phyloP scores from a whole-genome alignment of 92 coral and sea anemone genomes.

The Epizoanthus fatuus region DNA sequence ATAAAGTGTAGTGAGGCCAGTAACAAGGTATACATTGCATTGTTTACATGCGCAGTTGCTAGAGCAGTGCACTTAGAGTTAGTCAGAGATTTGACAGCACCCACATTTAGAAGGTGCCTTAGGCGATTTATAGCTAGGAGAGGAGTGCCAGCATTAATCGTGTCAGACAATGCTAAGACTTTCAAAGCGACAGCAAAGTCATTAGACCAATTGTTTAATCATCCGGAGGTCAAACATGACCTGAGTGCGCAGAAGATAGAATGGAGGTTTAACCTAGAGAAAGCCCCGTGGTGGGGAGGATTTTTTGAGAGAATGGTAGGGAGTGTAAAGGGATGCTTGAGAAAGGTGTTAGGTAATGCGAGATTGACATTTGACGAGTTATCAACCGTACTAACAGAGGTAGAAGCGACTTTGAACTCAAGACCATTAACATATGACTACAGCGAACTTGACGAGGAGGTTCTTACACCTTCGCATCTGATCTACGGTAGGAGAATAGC shows the following conservation, averaged over 20 bases:
- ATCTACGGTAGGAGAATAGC: constrained; percentile 38
- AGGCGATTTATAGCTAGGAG: constrained; percentile 56
- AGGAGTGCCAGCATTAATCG: constrained; percentile 42
- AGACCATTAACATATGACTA: constrained; percentile 49
- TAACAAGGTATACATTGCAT: constrained; percentile 32
- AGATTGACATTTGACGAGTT: constrained; percentile 43
- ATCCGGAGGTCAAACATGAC: constrained; percentile 32
- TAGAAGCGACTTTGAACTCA: constrained; percentile 46
- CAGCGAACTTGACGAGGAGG: constrained; percentile 40
- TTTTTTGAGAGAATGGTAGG: constrained; percentile 53
- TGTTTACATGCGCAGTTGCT: constrained; percentile 56
- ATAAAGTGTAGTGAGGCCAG: neutral
- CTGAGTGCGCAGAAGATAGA: neutral
- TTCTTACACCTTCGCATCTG: constrained; percentile 46
- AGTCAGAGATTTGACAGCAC: constrained; percentile 33
- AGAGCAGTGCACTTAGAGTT: constrained; percentile 54
- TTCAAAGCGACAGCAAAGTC: constrained; percentile 22
- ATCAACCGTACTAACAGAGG: constrained; percentile 26
- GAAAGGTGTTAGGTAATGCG: constrained; percentile 53
- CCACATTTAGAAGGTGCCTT: constrained; percentile 36
- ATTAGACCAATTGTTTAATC: neutral
- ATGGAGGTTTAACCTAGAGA: constrained; percentile 30
- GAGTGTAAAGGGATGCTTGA: constrained; percentile 37
- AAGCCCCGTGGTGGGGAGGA: constrained; percentile 48
- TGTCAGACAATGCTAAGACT: constrained; percentile 54